Evolutionary conservation across 2,113 vertebrate species (phyloP), one percentile per base, ranked within the genome.

Genomic region (Pomatorhinus ruficollis): DNA sequence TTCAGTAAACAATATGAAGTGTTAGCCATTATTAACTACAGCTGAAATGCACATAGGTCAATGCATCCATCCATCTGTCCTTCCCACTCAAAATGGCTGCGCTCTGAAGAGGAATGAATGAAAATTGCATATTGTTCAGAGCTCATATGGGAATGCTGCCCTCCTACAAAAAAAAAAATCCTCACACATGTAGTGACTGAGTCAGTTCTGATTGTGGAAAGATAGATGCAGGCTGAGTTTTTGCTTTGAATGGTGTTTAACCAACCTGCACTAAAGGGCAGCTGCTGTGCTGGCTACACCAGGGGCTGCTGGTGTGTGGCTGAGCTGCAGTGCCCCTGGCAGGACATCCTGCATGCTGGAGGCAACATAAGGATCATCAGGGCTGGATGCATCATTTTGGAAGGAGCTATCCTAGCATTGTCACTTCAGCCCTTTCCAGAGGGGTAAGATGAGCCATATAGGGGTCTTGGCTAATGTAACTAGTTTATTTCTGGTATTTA

Each of bases 101-200:
- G 20, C 66, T 79, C 53, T 7, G 6, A 84, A 83, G 47, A 66
- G 60, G 18, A 77, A n/a, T 18, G 18, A 77, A n/a, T 18, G 23
- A 64, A 75, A 87, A 49, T 22, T 68, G 23, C 28, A 5, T 44
- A 5, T 35, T 81, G 35, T 44, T 40, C 33, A 9, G 64, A 59
- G 52, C 24, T 92, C 39, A 28, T 21, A 16, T 0, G 3, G 37
- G 21, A 39, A 30, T 22, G 39, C 39, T 2, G 2, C 25, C 39
- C 5, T 68, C 53, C 39, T 37, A 23, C n/a, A n/a, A n/a, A 39
- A 39, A 63, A 77, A 80, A 72, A 91, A 87, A 31, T 44, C 24
- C 18, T 70, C 3, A 1, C 2, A 3, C 4, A 1, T 81, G 53
- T 0, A 0, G 35, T 86, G 86, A 42, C 54, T 0, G 0, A 24